Evolutionary conservation across 2,113 vertebrate genomes (phyloP).

Genomic region (Parotia lawesii): DNA sequence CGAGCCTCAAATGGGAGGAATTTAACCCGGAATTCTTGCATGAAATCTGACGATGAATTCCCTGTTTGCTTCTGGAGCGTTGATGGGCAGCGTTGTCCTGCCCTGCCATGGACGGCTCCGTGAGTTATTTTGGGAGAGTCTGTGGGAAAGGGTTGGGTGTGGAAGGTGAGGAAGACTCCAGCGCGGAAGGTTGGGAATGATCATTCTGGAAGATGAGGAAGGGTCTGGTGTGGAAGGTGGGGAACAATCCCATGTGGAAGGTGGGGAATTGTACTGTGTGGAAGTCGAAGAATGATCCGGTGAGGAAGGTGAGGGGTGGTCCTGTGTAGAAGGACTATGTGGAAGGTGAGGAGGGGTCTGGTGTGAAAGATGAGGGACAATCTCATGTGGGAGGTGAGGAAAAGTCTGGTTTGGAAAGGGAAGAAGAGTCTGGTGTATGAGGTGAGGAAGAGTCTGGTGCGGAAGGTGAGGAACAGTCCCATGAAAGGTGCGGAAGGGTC

Average conservation of each 20-base stretch:
- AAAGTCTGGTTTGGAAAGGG: background rate
- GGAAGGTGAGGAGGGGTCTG: background rate
- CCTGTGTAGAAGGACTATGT: background rate
- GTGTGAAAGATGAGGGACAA: too few species aligned
- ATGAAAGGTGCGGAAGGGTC: too few species aligned
- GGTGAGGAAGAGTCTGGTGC: background rate
- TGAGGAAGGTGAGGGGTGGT: background rate
- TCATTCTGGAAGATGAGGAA: background rate
- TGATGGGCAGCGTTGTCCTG: background rate
- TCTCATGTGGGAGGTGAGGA: background rate
- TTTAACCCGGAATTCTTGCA: background rate
- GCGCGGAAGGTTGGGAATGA: background rate
- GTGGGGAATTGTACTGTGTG: fast-evolving
- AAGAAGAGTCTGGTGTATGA: background rate
- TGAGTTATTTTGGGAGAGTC: background rate
- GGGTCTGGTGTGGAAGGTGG: background rate
- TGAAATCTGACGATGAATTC: fast-evolving
- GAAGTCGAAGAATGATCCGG: background rate
- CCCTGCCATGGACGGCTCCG: fast-evolving
- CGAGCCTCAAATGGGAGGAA: background rate
- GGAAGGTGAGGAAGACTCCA: background rate
- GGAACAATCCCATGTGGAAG: background rate
- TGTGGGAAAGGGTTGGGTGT: background rate
- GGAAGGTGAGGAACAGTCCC: background rate
- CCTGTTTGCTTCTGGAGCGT: background rate